Percentiles rank a stretch among this genome's conserved stretches.
phyloP scores from a whole-genome alignment of 2,888 invertebrate species.

The Phengaris alcon region DNA sequence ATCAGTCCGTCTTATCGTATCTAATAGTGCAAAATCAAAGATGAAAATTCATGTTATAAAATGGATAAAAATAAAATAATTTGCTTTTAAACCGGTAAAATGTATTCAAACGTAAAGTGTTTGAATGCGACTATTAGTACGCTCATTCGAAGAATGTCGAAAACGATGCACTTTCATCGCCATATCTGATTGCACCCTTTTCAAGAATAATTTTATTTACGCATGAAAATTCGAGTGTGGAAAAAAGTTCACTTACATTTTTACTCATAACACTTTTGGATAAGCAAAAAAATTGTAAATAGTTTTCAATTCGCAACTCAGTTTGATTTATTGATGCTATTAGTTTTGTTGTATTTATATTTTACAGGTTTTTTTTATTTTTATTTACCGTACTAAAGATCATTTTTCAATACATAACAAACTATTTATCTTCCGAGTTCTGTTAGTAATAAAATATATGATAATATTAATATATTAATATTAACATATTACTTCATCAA shows the following conservation, averaged over 20 bases:
- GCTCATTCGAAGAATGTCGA: not conserved
- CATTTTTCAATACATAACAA: too few relatives aligned
- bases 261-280: not conserved
- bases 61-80: not conserved
- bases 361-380: not conserved
- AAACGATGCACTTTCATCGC: constrained; percentile 1
- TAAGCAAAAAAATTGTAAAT: not conserved
- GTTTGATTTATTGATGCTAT: not conserved
- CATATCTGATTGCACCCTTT: constrained; percentile 11
- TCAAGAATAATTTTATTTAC: constrained; percentile 3
- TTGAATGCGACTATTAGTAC: not conserved
- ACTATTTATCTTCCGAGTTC: not conserved
- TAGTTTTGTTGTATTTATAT: not conserved
- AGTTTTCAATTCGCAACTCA: not conserved
- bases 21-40: not conserved
- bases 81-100: not conserved
- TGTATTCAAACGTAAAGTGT: not conserved
- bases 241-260: not conserved
- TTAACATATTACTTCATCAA: too few relatives aligned
- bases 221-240: not conserved
- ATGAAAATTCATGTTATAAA: not conserved
- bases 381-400: not conserved
- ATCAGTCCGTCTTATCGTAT: not conserved
- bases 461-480: not conserved
- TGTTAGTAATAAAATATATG: not conserved